These are phyloP conservation scores for Drosophila sturtevanti DNA, from an alignment of 1,140 invertebrate genomes.

Conservation along the genomic window DNA sequence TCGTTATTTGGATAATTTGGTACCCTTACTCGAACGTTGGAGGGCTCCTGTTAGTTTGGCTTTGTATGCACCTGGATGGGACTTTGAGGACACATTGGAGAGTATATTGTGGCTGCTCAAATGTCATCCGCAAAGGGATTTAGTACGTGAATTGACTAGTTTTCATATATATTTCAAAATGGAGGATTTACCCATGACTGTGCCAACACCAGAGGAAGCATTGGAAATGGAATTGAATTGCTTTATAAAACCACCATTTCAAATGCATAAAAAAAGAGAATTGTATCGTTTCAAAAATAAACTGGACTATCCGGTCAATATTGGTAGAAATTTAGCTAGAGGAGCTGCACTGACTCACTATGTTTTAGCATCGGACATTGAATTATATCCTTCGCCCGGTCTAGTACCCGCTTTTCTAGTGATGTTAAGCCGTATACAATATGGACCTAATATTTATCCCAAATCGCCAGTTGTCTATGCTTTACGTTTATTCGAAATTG, in stretches of 20 bases:
- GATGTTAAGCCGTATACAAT: constrained; percentile 86
- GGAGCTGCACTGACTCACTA: constrained; percentile 91
- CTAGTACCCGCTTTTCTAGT: constrained; percentile 89
- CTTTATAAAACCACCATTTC: constrained; percentile 86
- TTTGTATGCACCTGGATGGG: constrained; percentile 89
- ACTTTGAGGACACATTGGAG: constrained; percentile 86
- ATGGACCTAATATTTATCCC: not conserved
- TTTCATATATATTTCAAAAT: constrained; percentile 93
- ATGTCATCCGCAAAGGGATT: constrained; percentile 85
- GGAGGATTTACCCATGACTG: constrained; percentile 89
- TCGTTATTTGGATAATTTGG: constrained; percentile 94
- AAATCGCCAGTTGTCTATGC: constrained; percentile 84
- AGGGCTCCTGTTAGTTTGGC: constrained; percentile 88
- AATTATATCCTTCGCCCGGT: constrained; percentile 91
- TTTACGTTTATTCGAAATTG: constrained; percentile 68
- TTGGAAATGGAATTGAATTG: constrained; percentile 87
- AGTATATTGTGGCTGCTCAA: constrained; percentile 87
- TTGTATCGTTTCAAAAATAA: constrained; percentile 90
- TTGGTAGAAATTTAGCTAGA: constrained; percentile 91
- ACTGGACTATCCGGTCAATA: constrained; percentile 92
- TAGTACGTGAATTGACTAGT: constrained; percentile 89
- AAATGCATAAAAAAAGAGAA: constrained; percentile 84
- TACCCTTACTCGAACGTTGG: constrained; percentile 89
- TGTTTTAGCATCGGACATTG: constrained; percentile 93
- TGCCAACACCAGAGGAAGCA: constrained; percentile 85